Base-by-base conservation (phyloP, 2,113 vertebrate genomes). In the Argyrosomus japonicus region DNA sequence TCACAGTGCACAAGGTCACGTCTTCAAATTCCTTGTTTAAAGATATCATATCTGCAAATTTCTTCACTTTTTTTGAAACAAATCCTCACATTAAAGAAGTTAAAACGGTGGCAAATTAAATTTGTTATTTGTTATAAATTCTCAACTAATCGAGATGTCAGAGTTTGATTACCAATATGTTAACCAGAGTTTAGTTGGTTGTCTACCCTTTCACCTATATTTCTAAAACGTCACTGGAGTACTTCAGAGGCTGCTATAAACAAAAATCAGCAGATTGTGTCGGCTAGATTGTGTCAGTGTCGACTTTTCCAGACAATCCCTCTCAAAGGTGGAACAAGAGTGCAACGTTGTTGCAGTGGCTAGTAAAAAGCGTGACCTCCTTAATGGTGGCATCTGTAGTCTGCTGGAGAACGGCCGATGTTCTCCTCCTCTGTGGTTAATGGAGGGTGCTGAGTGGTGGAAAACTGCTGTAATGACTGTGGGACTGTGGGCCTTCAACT, bases 401-500 rank as follows among this genome's bases (percentile, higher is more conserved):
- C 50, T 78, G 76, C 64, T 40, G 78, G 57, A 85, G 50, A 67
- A 82, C 45, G 43, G n/a, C 75, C 32, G 27, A 21, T 69, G 48
- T 64, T 83, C 76, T 80, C 68, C 58, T 79, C 58, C 32, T 69
- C 79, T 67, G 57, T 81, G 85, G 69, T 77, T 87, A 91, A 91
- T 87, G 64, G 80, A 81, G 71, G 82, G 58, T 87, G 86, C 79
- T 85, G 88, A 92, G 84, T 70, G 81, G 75, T 83, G 71, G 80
- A 91, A 87, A 91, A 86, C 57, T 0, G 43, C 81, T 84, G 70
- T 87, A 91, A 93, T 90, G 89, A 92, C 45, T 85, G 62, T 68
- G 87, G 83, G 87, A 77, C 84, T 77, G 72, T 84, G 85, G 75
- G 87, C 69, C 73, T 74, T 83, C 51, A 43, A 71, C 68, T 75